These are phyloP conservation scores for Pemphredon lugubris DNA, from an alignment of 2,888 invertebrate species.

Conservation along the genomic window DNA sequence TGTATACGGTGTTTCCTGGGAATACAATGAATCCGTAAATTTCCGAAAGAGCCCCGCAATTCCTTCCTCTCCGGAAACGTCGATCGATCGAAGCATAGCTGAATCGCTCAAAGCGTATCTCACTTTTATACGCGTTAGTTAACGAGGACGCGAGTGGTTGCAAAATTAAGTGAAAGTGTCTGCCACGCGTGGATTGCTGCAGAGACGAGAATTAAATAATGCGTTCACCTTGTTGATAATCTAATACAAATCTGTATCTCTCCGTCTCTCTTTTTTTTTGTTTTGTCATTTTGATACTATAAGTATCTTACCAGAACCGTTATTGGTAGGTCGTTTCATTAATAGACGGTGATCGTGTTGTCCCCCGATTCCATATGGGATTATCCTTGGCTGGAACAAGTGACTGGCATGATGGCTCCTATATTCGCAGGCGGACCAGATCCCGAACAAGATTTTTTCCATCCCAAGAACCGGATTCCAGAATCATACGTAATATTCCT, in stretches of 20 bases:
- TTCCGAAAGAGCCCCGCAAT: too few species aligned
- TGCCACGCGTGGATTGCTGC: not conserved
- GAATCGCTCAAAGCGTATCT: not conserved
- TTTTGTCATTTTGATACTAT: too few species aligned
- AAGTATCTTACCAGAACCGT: not conserved
- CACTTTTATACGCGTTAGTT: not conserved
- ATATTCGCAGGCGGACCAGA: conserved; percentile 56
- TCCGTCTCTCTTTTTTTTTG: too few species aligned
- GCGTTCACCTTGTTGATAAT: too few species aligned
- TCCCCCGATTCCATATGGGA: conserved; percentile 67
- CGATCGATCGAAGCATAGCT: too few species aligned
- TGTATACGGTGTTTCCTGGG: not conserved
- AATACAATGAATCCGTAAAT: too few species aligned
- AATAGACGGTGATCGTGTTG: conserved; percentile 63
- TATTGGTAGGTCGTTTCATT: conserved; percentile 13
- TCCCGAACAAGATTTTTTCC: conserved; percentile 57
- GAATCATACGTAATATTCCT: conserved; percentile 46
- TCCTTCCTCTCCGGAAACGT: too few species aligned
- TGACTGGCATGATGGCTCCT: conserved; percentile 49
- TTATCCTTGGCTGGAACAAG: conserved; percentile 62
- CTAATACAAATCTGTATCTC: too few species aligned
- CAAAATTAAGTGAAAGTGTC: not conserved
- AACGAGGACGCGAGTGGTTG: not conserved
- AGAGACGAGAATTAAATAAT: too few species aligned
- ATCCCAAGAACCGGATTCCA: conserved; percentile 63